phyloP scores from a whole-genome alignment of 2,113 vertebrate species.

The Paratilapia polleni region DNA sequence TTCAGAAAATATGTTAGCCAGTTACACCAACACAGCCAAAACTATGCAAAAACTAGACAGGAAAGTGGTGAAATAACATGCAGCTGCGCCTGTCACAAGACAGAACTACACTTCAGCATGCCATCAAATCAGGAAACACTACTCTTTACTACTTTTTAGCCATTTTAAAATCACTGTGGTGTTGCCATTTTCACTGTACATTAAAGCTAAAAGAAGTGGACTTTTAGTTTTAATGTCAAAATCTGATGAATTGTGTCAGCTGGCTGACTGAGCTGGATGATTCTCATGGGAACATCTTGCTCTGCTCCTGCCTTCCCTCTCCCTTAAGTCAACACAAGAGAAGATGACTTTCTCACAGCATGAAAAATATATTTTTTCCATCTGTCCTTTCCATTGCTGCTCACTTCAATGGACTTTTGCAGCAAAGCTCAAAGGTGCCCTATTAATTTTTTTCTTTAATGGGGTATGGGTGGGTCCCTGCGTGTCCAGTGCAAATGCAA shows the following conservation, averaged over 20 bases:
- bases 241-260: not conserved
- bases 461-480: not conserved
- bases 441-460: not conserved
- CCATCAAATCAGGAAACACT: not conserved
- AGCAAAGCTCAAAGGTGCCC: not conserved
- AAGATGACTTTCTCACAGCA: not conserved
- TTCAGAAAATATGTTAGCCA: not conserved
- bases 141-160: not conserved
- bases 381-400: not conserved
- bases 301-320: slow-evolving; percentile 23
- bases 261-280: slow-evolving; percentile 9
- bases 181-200: not conserved
- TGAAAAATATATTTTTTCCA: slow-evolving; percentile 14
- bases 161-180: not conserved
- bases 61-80: slow-evolving; percentile 24
- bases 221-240: slow-evolving; percentile 5
- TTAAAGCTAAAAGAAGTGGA: not conserved
- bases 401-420: not conserved
- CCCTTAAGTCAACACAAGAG: slow-evolving; percentile 46
- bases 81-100: not conserved
- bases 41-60: slow-evolving; percentile 1
- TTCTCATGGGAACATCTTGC: slow-evolving; percentile 64
- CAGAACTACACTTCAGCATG: not conserved
- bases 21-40: slow-evolving; percentile 14
- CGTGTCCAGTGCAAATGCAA: not conserved